A percentile compares a stretch with the other conserved stretches of the same genome.
These are phyloP conservation scores for Zaprionus bogoriensis DNA, from an alignment of 2,888 invertebrate genomes.

Conservation along the genomic window DNA sequence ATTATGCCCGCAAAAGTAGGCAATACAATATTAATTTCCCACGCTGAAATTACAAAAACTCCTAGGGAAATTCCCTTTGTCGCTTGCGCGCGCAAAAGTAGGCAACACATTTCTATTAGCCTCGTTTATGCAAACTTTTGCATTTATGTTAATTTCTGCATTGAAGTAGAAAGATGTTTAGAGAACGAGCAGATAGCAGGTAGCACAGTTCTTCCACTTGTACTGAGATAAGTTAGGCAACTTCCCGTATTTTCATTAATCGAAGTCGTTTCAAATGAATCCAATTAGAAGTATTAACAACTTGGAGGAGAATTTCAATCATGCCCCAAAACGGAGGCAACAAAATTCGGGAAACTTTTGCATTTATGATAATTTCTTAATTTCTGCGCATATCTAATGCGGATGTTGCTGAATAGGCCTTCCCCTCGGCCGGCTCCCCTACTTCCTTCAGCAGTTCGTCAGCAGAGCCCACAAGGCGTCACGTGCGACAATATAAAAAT, in stretches of 20 bases:
- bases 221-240: neutral
- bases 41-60: too few species aligned
- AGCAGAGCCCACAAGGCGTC: neutral
- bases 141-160: too few species aligned
- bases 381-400: conserved; percentile 23
- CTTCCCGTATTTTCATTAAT: neutral
- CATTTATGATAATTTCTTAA: conserved; percentile 63
- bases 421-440: neutral
- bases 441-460: neutral
- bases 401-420: too few species aligned
- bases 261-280: neutral
- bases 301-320: neutral
- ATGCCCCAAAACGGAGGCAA: conserved; percentile 20
- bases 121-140: too few species aligned
- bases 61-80: too few species aligned
- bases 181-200: too few species aligned
- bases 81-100: too few species aligned
- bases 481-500: conserved; percentile 50
- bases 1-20: too few species aligned
- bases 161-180: too few species aligned
- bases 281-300: neutral
- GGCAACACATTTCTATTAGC: too few species aligned
- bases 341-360: conserved; percentile 14
- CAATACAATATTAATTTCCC: too few species aligned
- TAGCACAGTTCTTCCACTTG: neutral